Conservation (phyloP, 2,113 vertebrate species). For the Microtus richardsoni region DNA sequence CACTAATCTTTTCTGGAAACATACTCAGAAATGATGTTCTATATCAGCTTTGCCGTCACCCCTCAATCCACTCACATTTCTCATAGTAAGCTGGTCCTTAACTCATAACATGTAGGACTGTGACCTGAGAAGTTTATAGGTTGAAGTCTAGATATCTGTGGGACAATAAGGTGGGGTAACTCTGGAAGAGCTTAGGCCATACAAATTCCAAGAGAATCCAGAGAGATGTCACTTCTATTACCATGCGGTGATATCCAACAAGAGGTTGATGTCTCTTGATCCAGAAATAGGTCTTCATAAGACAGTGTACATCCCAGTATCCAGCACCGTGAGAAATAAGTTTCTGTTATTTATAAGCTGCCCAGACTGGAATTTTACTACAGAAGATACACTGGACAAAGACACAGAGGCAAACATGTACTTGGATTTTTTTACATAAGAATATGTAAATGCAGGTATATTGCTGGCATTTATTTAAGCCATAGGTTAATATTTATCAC, state of each 20-base stretch:
- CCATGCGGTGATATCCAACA: background rate
- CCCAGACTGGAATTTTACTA: background rate
- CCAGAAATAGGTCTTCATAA: background rate
- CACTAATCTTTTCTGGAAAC: background rate
- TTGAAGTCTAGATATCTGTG: background rate
- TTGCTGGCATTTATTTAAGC: background rate
- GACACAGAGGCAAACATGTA: background rate
- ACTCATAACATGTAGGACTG: background rate
- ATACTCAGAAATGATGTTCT: background rate
- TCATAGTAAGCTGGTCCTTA: background rate
- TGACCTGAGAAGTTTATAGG: background rate
- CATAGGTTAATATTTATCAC: conserved; percentile 12
- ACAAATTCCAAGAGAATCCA: background rate
- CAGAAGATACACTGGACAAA: background rate
- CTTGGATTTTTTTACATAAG: background rate
- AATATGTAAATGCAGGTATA: background rate
- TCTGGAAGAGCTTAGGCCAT: background rate
- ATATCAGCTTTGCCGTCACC: background rate
- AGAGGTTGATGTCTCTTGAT: background rate
- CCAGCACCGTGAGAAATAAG: background rate
- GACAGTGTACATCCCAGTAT: background rate
- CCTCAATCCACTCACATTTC: background rate
- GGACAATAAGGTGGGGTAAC: background rate
- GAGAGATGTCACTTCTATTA: background rate
- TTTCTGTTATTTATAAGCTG: background rate